Evolutionary conservation across 1,140 invertebrate genomes (phyloP).

Genomic region (Dendrolimus kikuchii): DNA sequence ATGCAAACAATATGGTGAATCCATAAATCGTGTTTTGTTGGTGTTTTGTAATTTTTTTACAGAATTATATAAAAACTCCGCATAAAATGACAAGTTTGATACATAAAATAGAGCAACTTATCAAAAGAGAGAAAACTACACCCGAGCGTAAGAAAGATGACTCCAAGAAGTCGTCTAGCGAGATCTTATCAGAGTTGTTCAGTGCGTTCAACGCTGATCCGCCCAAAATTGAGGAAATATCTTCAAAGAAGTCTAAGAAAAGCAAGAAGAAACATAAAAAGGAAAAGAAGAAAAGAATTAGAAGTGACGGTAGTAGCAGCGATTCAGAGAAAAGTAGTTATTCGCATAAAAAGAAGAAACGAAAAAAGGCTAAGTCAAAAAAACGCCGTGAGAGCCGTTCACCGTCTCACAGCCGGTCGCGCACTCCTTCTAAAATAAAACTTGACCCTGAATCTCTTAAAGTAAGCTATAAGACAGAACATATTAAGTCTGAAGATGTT

Average conservation of each 20-base stretch:
- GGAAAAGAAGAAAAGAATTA: slow-evolving; percentile 57
- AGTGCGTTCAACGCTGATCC: slow-evolving; percentile 79
- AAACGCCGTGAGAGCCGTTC: slow-evolving; percentile 72
- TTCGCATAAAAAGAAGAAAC: slow-evolving; percentile 58
- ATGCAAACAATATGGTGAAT: no score
- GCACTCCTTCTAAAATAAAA: slow-evolving; percentile 38
- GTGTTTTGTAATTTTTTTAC: not conserved
- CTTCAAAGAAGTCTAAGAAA: slow-evolving; percentile 46
- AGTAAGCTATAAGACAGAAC: slow-evolving; percentile 33
- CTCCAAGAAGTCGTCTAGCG: slow-evolving; percentile 79
- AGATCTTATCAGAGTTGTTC: slow-evolving; percentile 86
- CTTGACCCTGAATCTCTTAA: slow-evolving; percentile 62
- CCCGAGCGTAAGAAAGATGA: slow-evolving; percentile 62
- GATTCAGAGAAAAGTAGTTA: slow-evolving; percentile 46
- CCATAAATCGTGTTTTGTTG: no score
- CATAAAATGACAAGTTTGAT: slow-evolving; percentile 49
- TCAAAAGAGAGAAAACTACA: slow-evolving; percentile 58
- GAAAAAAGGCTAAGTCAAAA: slow-evolving; percentile 74
- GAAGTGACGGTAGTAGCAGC: slow-evolving; percentile 38
- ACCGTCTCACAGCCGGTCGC: slow-evolving; percentile 35
- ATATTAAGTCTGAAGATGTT: slow-evolving; percentile 73
- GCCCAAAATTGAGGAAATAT: slow-evolving; percentile 64
- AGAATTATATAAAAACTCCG: not conserved
- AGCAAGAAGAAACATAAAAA: slow-evolving; percentile 64
- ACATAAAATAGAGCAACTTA: slow-evolving; percentile 55